Conservation (phyloP, 2,113 vertebrate species). For the Leptodactylus fuscus region DNA sequence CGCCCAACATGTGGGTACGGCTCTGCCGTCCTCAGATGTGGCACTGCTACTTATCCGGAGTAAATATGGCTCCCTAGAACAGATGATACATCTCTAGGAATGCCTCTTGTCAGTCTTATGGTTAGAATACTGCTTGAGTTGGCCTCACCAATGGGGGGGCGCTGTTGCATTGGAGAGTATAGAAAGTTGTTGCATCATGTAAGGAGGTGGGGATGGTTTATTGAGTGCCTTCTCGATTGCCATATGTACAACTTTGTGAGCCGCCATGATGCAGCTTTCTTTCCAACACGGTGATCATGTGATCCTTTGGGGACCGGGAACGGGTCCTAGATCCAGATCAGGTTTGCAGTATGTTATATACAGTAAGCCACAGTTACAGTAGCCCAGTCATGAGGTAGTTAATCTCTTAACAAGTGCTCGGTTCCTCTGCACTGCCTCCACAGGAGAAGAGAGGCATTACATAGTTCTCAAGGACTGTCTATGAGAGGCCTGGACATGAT, state of each 20-base stretch:
- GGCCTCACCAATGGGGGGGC: background rate
- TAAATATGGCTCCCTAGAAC: background rate
- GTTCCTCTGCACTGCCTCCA: background rate
- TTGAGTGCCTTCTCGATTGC: no score
- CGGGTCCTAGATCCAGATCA: no score
- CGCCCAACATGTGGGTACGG: background rate
- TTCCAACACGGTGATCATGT: no score
- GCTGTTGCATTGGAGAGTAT: background rate
- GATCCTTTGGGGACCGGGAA: no score
- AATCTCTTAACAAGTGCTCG: background rate
- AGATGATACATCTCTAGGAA: background rate
- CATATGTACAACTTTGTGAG: no score
- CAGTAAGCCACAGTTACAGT: no score
- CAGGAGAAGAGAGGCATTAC: background rate
- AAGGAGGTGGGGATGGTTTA: no score
- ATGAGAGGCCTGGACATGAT: background rate
- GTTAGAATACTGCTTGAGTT: no score
- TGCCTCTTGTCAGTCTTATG: background rate
- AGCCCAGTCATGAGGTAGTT: no score
- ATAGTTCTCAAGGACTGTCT: background rate
- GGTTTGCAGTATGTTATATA: no score
- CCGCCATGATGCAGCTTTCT: no score
- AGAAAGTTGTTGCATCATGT: background rate
- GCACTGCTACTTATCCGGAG: background rate
- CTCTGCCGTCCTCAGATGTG: background rate